Base-by-base conservation (phyloP, 2,888 invertebrate species). In the Melinaea menophilus region DNA sequence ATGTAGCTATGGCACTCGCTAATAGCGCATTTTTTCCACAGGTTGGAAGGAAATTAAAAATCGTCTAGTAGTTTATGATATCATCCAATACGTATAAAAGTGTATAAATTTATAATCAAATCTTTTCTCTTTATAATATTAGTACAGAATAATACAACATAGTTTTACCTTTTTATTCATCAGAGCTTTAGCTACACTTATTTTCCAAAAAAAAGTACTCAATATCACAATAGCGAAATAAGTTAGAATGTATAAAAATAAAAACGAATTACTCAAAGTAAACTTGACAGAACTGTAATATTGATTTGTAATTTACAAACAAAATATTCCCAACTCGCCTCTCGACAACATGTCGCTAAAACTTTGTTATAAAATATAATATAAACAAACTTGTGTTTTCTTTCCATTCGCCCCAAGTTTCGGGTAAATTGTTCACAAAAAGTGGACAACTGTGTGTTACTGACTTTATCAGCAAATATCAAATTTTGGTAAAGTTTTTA, bases 341-440 rank as follows among this genome's bases (percentile, higher is more conserved):
- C 51, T 59, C 33, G 54, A 63, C 69, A 69, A 71, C 62, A 67
- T 70, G 69, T 65, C 61, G 62, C 70, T 56, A 48, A 66, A 69
- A 68, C 55, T 70, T 70, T 67, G 59, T 60, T 66, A 62, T 62
- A 68, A 69, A 67, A 67, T 59, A 59, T 46, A 62, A 67, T 61
- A 70, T 65, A 67, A 70, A 70, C 62, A 70, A 66, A 62, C 65
- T 59, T 51, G 61, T 71, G 66, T 71, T 69, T 72, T 68, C 67
- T 62, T 71, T 71, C 62, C 61, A 71, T 69, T 65, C 58, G 55
- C 60, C 59, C 51, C 59, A 63, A 67, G 41, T 67, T 67, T 63
- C 48, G 51, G 60, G 58, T 47, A 55, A 41, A 57, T 55, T 62
- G 58, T 13, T 33, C 57, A 47, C 58, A 63, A 65, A 62, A 67